phyloP scores from a whole-genome alignment of 1,140 invertebrate species.

The Lasioglossum albipes region DNA sequence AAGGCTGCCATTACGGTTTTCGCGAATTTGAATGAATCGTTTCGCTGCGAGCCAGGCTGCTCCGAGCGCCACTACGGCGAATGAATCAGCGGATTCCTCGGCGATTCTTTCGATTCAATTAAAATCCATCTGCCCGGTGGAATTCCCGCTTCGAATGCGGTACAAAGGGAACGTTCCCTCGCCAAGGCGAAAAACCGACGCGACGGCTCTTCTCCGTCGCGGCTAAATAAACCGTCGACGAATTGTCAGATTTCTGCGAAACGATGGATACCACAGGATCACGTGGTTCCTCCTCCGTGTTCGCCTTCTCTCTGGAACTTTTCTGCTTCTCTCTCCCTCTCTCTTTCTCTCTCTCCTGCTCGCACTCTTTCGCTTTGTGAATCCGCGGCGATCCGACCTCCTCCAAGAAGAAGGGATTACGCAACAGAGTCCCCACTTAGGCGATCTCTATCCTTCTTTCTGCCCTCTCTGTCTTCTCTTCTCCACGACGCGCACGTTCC shows the following conservation, averaged over 20 bases:
- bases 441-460: constrained; percentile 48
- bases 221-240: constrained; percentile 46
- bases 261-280: constrained; percentile 48
- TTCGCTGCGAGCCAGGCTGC: background rate
- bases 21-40: background rate
- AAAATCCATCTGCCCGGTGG: background rate
- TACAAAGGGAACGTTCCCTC: too few relatives aligned
- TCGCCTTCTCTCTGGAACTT: too few relatives aligned
- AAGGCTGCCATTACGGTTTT: constrained; percentile 12
- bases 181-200: background rate
- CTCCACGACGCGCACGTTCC: constrained; percentile 32
- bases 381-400: background rate
- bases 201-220: background rate
- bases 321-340: too few relatives aligned
- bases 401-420: constrained; percentile 61
- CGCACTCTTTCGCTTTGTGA: background rate
- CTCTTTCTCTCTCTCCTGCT: too few relatives aligned
- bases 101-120: constrained; percentile 11
- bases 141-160: too few relatives aligned
- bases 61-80: too few relatives aligned
- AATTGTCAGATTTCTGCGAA: constrained; percentile 59
- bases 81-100: constrained; percentile 33
- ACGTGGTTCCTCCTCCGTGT: constrained; percentile 28
- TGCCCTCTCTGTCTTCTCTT: constrained; percentile 46
- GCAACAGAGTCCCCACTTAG: constrained; percentile 48